Base-by-base conservation (phyloP, 2,888 invertebrate genomes). In the Chymomyza fuscimana region DNA sequence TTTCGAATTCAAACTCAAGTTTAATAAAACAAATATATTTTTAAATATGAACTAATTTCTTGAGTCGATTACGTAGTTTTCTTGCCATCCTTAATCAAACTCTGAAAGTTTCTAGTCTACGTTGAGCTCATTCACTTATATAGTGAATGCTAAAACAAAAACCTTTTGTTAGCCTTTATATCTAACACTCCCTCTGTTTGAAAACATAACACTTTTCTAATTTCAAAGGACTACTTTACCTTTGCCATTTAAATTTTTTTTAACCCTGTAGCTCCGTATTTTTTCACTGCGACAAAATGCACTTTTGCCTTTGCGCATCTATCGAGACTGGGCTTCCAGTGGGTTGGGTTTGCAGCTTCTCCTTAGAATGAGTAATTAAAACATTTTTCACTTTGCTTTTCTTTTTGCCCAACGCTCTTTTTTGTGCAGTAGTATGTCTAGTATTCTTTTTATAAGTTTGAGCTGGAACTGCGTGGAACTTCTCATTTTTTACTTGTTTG, bases 281-380 rank as follows among this genome's bases (percentile, higher is more conserved):
- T 70, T 51, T 63, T 56, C 72, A 70, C 62, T 81, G 72, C 79
- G 79, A 52, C 75, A 77, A 73, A 75, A 67, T 73, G 60, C 61
- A 72, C 70, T 77, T 63, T 16, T 60, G 72, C 64, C 65, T 65
- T 77, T 77, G 67, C 58, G 62, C 69, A 70, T 70, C 77, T 65
- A 77, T 79, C 64, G 71, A 50, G 64, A 64, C 60, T 63, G 58
- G 12, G n/a, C 15, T 29, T 52, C 19, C 29, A 56, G 36, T 4
- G 51, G 50, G 19, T 19, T 15, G 32, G 67, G 51, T 19, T 5
- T 5, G 22, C 54, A 63, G 51, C 15, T 51, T 72, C 62, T 73
- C 62, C 77, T 82, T 81, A 87, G 79, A 88, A 87, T 86, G 90
- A 88, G 90, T 90, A 90, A 90, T 90, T 90, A 90, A 90, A 90